Evolutionary conservation across 2,797 vertebrate species (phyloP).

Genomic region (Sarcoramphus papa): DNA sequence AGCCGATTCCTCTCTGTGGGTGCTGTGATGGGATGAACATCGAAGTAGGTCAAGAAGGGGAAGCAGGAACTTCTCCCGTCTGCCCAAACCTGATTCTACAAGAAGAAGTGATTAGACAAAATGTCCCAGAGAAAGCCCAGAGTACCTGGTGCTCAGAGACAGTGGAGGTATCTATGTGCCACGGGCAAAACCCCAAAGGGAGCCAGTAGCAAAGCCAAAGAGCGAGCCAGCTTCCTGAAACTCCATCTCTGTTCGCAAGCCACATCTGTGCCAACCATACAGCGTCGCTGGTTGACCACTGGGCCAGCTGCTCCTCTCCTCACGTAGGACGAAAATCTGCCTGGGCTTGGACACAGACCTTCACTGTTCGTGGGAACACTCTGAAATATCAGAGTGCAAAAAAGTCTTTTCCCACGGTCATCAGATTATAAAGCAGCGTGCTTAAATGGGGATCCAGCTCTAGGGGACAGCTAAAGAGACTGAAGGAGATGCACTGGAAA

Average conservation of each 20-base stretch:
- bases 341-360: background rate
- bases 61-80: background rate
- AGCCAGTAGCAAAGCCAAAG: background rate
- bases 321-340: background rate
- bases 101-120: background rate
- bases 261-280: background rate
- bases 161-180: accelerated
- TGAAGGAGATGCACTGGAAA: background rate
- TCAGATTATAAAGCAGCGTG: background rate
- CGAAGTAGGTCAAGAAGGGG: background rate
- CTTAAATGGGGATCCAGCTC: background rate
- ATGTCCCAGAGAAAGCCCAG: background rate
- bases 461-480: background rate
- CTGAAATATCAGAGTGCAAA: background rate
- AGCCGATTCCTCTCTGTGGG: background rate
- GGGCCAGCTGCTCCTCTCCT: background rate
- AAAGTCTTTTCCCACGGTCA: background rate
- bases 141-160: background rate
- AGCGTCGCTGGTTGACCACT: background rate
- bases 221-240: background rate
- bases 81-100: background rate
- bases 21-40: background rate
- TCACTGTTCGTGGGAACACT: background rate
- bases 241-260: background rate
- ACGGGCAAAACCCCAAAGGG: background rate